Conservation (phyloP, 1,140 invertebrate species). For the Orchesella cincta region DNA sequence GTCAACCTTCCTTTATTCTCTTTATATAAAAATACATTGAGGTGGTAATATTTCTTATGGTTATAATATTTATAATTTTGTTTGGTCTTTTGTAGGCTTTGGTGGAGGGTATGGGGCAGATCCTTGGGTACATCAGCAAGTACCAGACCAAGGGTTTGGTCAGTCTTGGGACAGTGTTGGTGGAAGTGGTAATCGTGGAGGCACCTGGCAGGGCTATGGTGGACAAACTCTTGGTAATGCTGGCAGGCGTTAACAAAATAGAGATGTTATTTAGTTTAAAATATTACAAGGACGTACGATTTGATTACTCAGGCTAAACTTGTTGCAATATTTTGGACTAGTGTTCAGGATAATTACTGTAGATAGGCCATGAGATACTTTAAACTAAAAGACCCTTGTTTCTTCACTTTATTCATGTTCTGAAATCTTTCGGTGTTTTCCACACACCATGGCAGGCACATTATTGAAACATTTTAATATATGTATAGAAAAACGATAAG, state of each 20-base stretch:
- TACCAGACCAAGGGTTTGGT: constrained; percentile 50
- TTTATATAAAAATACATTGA: neutral
- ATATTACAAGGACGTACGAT: too few relatives aligned
- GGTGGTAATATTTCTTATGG: neutral
- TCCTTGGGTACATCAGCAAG: constrained; percentile 48
- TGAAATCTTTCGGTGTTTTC: too few relatives aligned
- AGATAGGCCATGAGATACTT: too few relatives aligned
- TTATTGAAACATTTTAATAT: too few relatives aligned
- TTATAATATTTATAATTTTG: neutral
- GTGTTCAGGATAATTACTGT: too few relatives aligned
- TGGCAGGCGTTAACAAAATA: neutral
- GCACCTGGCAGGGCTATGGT: constrained; percentile 47
- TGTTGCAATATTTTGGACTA: too few relatives aligned
- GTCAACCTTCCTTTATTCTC: neutral
- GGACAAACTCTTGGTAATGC: constrained; percentile 40
- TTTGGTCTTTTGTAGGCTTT: constrained; percentile 29
- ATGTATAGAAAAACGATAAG: too few relatives aligned
- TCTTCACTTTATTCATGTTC: too few relatives aligned
- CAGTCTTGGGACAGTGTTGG: constrained; percentile 47
- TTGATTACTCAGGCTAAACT: too few relatives aligned
- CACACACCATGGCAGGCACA: too few relatives aligned
- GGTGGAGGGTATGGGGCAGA: constrained; percentile 31
- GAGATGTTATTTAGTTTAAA: too few relatives aligned
- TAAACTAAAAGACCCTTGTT: too few relatives aligned
- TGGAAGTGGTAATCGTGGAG: constrained; percentile 35